These are phyloP conservation scores for Phalloptychus januarius DNA, from an alignment of 2,797 vertebrate species.

Conservation along the genomic window DNA sequence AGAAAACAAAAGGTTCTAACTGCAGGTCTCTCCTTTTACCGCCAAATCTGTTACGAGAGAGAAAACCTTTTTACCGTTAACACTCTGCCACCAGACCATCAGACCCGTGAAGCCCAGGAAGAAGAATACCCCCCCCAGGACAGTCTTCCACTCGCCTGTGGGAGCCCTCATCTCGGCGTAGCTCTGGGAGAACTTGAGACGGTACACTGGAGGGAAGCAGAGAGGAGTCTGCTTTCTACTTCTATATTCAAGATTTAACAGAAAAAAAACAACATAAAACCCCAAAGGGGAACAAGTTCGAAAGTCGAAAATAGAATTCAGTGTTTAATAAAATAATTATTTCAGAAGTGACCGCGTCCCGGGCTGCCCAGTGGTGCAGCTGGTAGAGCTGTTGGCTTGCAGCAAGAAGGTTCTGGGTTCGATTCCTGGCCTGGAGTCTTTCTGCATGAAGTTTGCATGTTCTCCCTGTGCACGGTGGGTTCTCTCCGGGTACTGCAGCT, in stretches of 20 bases:
- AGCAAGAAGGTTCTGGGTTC: too few species aligned
- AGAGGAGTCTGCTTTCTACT: neutral
- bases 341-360: neutral
- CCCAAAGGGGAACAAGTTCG: neutral
- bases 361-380: too few species aligned
- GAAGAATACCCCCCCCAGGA: slow-evolving; percentile 79
- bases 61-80: slow-evolving; percentile 75
- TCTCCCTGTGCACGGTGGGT: too few species aligned
- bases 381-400: too few species aligned
- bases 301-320: neutral
- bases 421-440: too few species aligned
- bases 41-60: neutral
- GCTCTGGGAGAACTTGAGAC: slow-evolving; percentile 80
- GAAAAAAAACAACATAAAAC: neutral
- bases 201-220: slow-evolving; percentile 80
- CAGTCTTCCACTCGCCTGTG: slow-evolving; percentile 84
- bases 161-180: slow-evolving; percentile 84
- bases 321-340: neutral
- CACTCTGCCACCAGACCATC: slow-evolving; percentile 84
- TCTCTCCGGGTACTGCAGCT: too few species aligned
- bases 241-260: neutral
- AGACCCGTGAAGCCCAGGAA: slow-evolving; percentile 86
- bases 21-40: neutral
- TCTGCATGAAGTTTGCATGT: too few species aligned
- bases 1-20: neutral